Conservation (phyloP, 2,888 invertebrate species). For the Nipponacmea schrenckii region DNA sequence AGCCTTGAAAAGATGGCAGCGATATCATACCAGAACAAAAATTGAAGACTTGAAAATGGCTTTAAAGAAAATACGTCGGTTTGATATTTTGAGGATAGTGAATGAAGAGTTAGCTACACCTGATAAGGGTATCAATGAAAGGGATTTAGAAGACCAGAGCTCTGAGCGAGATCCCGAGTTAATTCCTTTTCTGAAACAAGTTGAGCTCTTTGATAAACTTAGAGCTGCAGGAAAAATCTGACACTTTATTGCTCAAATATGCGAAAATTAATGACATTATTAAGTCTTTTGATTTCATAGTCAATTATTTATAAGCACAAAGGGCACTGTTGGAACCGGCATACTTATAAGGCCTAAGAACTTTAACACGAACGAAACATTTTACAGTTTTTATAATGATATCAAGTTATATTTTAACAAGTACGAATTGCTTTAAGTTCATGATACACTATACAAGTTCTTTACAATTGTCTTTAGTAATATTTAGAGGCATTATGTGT, state of each 20-base stretch:
- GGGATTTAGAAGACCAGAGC: slow-evolving; percentile 42
- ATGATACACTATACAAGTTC: neutral
- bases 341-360: too few species aligned
- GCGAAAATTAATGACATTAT: too few species aligned
- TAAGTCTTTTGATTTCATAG: too few species aligned
- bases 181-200: slow-evolving; percentile 53
- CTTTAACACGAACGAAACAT: too few species aligned
- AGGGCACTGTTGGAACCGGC: too few species aligned
- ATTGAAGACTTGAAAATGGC: slow-evolving; percentile 51
- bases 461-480: neutral
- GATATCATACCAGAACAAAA: slow-evolving; percentile 58
- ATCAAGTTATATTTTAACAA: too few species aligned
- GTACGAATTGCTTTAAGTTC: neutral
- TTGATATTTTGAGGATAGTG: slow-evolving; percentile 42
- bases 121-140: slow-evolving; percentile 32
- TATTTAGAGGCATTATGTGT: neutral
- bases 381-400: too few species aligned
- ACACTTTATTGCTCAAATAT: too few species aligned
- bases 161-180: slow-evolving; percentile 51
- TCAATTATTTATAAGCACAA: too few species aligned
- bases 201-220: slow-evolving; percentile 56
- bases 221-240: slow-evolving; percentile 34
- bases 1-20: slow-evolving; percentile 55
- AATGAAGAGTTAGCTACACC: slow-evolving; percentile 49
- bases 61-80: slow-evolving; percentile 43